Evolutionary conservation across 2,888 invertebrate genomes (phyloP), one percentile per base, ranked within the genome.

Genomic region (Phragmatobia fuliginosa): DNA sequence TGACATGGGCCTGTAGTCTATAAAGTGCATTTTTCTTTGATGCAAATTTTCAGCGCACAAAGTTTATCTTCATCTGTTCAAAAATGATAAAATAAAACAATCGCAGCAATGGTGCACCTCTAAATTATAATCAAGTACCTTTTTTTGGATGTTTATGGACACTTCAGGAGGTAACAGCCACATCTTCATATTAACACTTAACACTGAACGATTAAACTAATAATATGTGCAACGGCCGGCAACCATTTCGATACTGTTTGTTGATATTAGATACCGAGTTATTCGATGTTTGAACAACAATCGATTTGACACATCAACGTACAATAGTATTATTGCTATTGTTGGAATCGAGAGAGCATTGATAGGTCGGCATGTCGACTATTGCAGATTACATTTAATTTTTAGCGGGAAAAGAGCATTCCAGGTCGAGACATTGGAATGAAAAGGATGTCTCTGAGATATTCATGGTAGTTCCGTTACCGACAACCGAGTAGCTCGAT

Each of bases 271-370:
- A 70, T 66, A 36, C 33, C 49, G 62, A 78, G 76, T 70, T 79
- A 82, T 81, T 80, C 71, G 66, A 70, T 80, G 78, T 81, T 80
- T 79, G 66, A 63, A 62, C 71, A 79, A 79, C 75, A 79, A 74
- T 73, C 66, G 68, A 74, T 71, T 69, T 52, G 66, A 41, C 62
- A 36, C n/a, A 58, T 72, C 72, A 66, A 41, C 33, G 62, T 32
- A 71, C 70, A 71, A 73, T 61, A 63, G 64, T 58, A 66, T 66
- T 62, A 28, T 64, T 65, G 63, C 65, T 25, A 66, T 70, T 62
- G 65, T 66, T 59, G 41, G 33, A n/a, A 32, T 58, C 58, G n/a
- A 66, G 58, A 58, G 31, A 62, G 65, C 14, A 59, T 68, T 70
- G 33, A 45, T 28, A 60, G 64, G 16, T 16, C 16, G 63, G 32